phyloP scores from a whole-genome alignment of 2,797 vertebrate species.

The Schizopygopsis malacanthus region DNA sequence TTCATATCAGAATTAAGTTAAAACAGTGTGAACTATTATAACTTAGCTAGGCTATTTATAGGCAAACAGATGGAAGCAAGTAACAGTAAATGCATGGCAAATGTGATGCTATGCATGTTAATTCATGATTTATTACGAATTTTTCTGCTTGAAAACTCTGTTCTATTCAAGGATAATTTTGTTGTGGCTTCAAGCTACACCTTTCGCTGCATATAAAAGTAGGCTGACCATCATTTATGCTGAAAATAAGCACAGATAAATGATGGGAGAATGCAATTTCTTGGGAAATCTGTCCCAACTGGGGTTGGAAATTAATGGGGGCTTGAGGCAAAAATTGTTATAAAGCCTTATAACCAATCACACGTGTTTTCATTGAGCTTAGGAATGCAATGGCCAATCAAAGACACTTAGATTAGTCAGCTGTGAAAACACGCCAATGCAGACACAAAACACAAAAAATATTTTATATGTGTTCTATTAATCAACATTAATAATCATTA shows the following conservation, averaged over 20 bases:
- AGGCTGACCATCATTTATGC: not conserved
- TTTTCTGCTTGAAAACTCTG: not conserved
- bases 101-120: not conserved
- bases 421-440: not conserved
- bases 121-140: not conserved
- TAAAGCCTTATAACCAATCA: not conserved
- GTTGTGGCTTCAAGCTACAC: too few species aligned
- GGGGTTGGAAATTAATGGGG: too few species aligned
- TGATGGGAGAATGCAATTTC: not conserved
- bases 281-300: too few species aligned
- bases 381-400: not conserved
- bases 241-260: not conserved
- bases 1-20: not conserved
- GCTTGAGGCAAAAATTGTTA: too few species aligned
- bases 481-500: not conserved
- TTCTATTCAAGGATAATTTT: not conserved
- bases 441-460: not conserved
- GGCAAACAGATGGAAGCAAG: not conserved
- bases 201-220: not conserved
- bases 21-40: not conserved
- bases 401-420: not conserved
- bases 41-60: not conserved
- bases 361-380: not conserved
- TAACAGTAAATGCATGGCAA: not conserved
- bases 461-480: not conserved